Conservation (phyloP, 1,140 invertebrate genomes). For the Euwallacea similis region DNA sequence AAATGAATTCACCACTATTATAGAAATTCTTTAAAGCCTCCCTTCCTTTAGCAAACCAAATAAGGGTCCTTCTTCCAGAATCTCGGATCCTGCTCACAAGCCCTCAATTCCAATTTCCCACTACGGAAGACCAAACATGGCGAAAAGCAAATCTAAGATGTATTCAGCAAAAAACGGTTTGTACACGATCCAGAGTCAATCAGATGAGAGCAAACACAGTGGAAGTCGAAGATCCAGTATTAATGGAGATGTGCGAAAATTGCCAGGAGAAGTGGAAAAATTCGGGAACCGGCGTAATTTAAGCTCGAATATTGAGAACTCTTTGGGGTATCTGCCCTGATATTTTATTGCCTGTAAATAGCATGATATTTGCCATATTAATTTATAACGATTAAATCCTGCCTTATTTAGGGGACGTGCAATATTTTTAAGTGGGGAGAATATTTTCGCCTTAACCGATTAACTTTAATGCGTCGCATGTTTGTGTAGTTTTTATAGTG, state of each 20-base stretch:
- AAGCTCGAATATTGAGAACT: slow-evolving; percentile 56
- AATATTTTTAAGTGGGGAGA: neutral
- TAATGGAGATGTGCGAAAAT: slow-evolving; percentile 30
- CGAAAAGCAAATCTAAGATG: slow-evolving; percentile 43
- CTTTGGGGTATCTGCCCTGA: slow-evolving; percentile 59
- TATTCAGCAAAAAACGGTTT: slow-evolving; percentile 52
- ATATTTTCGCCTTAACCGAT: too few relatives aligned
- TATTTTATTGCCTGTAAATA: neutral
- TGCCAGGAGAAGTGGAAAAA: slow-evolving; percentile 12
- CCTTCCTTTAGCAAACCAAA: slow-evolving; percentile 12
- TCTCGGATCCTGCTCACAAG: slow-evolving; percentile 8
- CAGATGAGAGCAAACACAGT: slow-evolving; percentile 47
- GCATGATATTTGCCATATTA: slow-evolving; percentile 8
- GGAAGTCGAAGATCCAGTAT: slow-evolving; percentile 42
- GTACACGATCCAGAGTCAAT: slow-evolving; percentile 54
- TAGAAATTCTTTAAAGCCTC: neutral
- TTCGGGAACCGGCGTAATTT: slow-evolving; percentile 24
- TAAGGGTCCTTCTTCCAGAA: slow-evolving; percentile 6
- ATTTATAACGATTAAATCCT: neutral
- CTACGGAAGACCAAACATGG: slow-evolving; percentile 21
- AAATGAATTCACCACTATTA: neutral
- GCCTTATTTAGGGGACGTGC: neutral
- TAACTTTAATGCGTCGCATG: too few relatives aligned
- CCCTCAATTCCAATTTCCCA: slow-evolving; percentile 1
- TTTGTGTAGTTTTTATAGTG: too few relatives aligned